Conservation (phyloP, 1,140 invertebrate genomes). For the Caenorhabditis latens region DNA sequence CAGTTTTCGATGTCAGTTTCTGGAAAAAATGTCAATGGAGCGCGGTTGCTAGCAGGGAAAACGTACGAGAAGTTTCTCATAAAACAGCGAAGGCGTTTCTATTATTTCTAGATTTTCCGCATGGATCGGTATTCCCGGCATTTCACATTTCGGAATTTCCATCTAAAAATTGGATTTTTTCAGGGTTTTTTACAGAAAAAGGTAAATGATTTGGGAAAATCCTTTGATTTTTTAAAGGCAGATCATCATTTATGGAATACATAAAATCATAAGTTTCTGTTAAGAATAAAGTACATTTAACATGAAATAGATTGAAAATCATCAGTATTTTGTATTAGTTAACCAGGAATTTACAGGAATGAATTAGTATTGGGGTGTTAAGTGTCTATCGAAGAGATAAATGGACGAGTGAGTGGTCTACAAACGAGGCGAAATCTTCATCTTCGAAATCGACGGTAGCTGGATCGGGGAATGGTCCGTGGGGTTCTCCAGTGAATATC, state of each 20-base stretch:
- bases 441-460: not conserved
- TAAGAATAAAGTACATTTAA: not conserved
- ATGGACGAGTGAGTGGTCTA: conserved; percentile 38
- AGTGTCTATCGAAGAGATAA: conserved; percentile 7
- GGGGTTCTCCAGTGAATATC: conserved; percentile 32
- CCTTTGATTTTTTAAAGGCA: not conserved
- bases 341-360: not conserved
- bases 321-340: not conserved
- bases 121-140: conserved; percentile 43
- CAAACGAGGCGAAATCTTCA: not conserved
- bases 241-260: conserved; percentile 17
- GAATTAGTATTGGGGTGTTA: not conserved
- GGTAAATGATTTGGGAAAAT: not conserved
- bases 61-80: conserved; percentile 49
- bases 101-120: conserved; percentile 10
- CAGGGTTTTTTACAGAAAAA: not conserved
- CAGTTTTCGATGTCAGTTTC: conserved; percentile 83
- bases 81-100: conserved; percentile 31
- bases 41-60: not conserved
- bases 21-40: conserved; percentile 81
- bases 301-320: not conserved
- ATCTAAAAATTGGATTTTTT: not conserved
- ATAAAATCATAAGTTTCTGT: no score
- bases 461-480: not conserved
- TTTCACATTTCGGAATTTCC: conserved; percentile 1